Base-by-base conservation (phyloP, 1,140 invertebrate genomes). In the Pollicipes pollicipes region DNA sequence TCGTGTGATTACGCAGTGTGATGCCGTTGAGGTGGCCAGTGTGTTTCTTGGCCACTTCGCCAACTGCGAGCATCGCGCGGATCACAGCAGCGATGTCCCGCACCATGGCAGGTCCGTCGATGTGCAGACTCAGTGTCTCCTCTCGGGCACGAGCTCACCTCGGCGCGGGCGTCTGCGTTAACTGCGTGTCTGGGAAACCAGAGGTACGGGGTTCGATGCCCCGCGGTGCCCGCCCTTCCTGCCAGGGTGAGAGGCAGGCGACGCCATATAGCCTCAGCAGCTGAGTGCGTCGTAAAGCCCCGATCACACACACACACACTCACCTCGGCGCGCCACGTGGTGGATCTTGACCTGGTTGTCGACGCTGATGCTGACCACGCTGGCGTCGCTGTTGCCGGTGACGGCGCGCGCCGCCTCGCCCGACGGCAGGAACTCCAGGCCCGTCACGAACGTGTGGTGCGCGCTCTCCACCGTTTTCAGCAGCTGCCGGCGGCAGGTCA, bases 391-490 rank as follows among this genome's bases (percentile, higher is more conserved):
- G 78, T 90, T 88, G 32, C 88, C 85, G 64, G 81, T 80, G 21
- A 85, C 77, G 75, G 86, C 85, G 68, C 77, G 78, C 21, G 77
- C 75, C 28, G 86, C 87, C 35, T 79, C 77, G 10, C 77, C 77
- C 32, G 73, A 71, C 29, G 90, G 88, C 71, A 95, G 80, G 82
- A 97, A 96, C 80, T 93, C 88, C 70, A 97, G 80, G 26, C 93
- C 93, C 45, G 94, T 97, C 45, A 97, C 89, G 82, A 97, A 97
- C 86, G 94, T 95, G 73, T 87, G 89, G 82, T 97, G 95, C 73
- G 89, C 91, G 76, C 86, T 85, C 74, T 86, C 82, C 76, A 95
- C 86, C 78, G 88, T 87, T 73, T 95, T 84, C 68, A 93, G 84
- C 77, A 85, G 87, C 88, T 95, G n/a, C n/a, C n/a, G n/a, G n/a